Conservation (phyloP, 2,888 invertebrate genomes). For the Magallana nippona region DNA sequence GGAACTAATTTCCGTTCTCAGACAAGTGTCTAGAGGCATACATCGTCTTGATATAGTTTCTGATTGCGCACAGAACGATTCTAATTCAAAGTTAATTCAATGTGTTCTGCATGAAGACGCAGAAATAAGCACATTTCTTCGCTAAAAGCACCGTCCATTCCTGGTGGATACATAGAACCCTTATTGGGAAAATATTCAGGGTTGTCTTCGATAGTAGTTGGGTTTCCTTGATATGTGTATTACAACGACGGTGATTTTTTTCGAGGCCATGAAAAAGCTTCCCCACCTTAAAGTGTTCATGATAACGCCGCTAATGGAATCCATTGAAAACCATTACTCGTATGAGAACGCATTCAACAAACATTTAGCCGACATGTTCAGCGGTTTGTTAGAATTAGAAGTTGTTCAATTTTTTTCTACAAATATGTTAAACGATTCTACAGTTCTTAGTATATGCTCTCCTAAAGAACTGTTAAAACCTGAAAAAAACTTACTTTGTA, state of each 20-base stretch:
- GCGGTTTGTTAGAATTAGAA: background rate
- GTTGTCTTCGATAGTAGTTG: background rate
- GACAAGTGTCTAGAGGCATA: background rate
- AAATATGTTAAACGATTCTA: background rate
- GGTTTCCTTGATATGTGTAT: background rate
- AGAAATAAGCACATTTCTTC: background rate
- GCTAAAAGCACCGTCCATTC: background rate
- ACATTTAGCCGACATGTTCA: background rate
- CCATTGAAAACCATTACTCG: background rate
- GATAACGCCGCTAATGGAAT: background rate
- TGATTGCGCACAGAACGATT: background rate
- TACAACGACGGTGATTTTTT: background rate
- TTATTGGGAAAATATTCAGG: background rate
- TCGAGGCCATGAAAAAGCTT: background rate
- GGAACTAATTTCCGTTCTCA: background rate
- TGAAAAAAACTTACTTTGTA: conserved; percentile 46
- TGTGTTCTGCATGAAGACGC: conserved; percentile 8
- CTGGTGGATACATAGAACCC: background rate
- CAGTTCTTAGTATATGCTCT: background rate
- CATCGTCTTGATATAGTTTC: background rate
- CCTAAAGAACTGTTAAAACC: conserved; percentile 53
- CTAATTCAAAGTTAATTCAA: background rate
- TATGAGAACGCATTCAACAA: background rate
- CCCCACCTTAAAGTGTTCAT: background rate
- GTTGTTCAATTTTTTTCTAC: background rate